These are phyloP conservation scores for Lipotes vexillifer DNA, from an alignment of 2,113 vertebrate genomes.

Conservation along the genomic window DNA sequence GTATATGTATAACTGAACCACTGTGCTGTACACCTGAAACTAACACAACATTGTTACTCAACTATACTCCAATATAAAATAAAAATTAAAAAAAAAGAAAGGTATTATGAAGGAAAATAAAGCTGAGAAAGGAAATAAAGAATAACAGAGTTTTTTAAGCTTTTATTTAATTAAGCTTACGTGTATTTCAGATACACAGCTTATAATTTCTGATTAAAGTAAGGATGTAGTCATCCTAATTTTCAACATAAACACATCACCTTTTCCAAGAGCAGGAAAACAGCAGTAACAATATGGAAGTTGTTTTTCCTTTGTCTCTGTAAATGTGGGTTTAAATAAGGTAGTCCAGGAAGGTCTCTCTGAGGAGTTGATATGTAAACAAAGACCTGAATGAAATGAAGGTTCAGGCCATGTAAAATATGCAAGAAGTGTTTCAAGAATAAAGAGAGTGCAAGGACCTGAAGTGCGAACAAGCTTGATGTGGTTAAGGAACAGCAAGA, in stretches of 20 bases:
- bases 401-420: background rate
- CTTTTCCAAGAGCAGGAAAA: constrained; percentile 14
- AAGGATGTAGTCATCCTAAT: background rate
- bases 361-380: background rate
- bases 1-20: too few relatives aligned
- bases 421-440: background rate
- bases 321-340: background rate
- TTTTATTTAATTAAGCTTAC: background rate
- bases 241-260: background rate
- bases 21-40: too few relatives aligned
- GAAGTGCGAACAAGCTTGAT: background rate
- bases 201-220: background rate
- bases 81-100: background rate
- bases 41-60: too few relatives aligned
- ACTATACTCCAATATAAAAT: too few relatives aligned
- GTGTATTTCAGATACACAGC: background rate
- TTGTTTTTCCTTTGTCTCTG: background rate
- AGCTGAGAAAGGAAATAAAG: background rate
- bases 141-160: background rate
- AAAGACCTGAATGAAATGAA: constrained; percentile 30
- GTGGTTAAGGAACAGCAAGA: background rate
- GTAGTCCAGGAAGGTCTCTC: background rate
- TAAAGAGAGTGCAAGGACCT: background rate
- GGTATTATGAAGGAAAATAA: background rate
- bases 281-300: background rate